Base-by-base conservation (phyloP, 1,140 invertebrate species). In the Hyphantria cunea region DNA sequence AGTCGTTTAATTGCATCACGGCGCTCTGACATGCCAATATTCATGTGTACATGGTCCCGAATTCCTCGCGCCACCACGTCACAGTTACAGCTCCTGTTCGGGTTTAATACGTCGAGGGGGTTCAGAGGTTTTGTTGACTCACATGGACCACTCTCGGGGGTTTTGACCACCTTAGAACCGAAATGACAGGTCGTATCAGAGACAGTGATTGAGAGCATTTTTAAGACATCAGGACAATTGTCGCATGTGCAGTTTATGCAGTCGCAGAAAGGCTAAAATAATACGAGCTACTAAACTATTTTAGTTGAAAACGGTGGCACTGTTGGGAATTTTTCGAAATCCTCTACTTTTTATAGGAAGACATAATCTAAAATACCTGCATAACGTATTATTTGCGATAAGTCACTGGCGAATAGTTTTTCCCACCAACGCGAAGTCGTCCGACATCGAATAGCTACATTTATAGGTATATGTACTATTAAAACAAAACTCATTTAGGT, bases 211-310 rank as follows among this genome's bases (percentile, higher is more conserved):
- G 51, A 52, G n/a, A 76, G 61, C 45, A 66, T 67, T 32, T 69
- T 51, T 51, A 76, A 62, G 14, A 78, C 61, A 11, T 76, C 73
- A 10, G 77, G 79, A 59, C 75, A 80, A 6, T 69, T 63, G 13
- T 59, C 56, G 48, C 73, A 78, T 6, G 31, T 12, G 34, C 79
- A 82, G 33, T 62, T 11, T 37, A 25, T 45, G 58, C 79, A 82
- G 37, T 76, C 70, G 58, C 78, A 80, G 56, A 77, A 69, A 14
- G 78, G 73, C 81, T 84, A 66, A 53, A 82, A 77, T 34, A 37
- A n/a, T 13, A 25, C 5, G 2, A 25, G 17, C 5, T 25, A 25
- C 17, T 25, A 25, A 25, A 25, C 17, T 25, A 25, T 3, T 25
- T 25, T 25, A 25, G 1, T 25, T 25, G 5, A 25, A 25, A 25